Conservation (phyloP, 2,797 vertebrate genomes). For the Australoheros facetus region DNA sequence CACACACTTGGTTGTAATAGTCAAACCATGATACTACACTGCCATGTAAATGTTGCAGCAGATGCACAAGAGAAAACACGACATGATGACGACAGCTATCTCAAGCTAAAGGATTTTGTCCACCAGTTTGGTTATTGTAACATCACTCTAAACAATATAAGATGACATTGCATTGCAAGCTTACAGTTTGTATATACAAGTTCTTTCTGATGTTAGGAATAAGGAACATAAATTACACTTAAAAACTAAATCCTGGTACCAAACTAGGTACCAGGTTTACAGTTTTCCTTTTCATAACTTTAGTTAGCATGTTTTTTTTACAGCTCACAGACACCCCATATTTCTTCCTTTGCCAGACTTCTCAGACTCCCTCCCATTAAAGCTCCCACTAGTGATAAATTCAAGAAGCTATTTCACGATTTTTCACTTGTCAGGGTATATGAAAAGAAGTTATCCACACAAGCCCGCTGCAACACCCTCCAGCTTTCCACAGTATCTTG, state of each 20-base stretch:
- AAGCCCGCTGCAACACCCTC: background rate
- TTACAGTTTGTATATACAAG: no score
- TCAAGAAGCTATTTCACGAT: background rate
- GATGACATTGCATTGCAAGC: background rate
- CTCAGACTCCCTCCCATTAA: background rate
- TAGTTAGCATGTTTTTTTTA: background rate
- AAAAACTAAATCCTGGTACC: no score
- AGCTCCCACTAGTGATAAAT: background rate
- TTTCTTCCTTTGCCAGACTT: background rate
- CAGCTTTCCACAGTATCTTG: background rate
- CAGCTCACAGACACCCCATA: background rate
- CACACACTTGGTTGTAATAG: slow-evolving; percentile 29
- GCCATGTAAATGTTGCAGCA: slow-evolving; percentile 1
- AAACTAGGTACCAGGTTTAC: background rate
- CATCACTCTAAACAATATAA: background rate
- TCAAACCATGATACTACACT: background rate
- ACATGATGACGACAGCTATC: background rate
- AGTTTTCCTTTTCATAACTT: background rate
- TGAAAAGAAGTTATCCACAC: background rate
- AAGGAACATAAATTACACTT: no score
- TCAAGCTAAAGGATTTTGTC: background rate
- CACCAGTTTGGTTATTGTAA: background rate
- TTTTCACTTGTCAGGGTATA: background rate
- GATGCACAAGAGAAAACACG: background rate
- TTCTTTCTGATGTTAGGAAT: no score